Evolutionary conservation across 2,888 invertebrate genomes (phyloP).

Genomic region (Fissipunctia ypsillon): DNA sequence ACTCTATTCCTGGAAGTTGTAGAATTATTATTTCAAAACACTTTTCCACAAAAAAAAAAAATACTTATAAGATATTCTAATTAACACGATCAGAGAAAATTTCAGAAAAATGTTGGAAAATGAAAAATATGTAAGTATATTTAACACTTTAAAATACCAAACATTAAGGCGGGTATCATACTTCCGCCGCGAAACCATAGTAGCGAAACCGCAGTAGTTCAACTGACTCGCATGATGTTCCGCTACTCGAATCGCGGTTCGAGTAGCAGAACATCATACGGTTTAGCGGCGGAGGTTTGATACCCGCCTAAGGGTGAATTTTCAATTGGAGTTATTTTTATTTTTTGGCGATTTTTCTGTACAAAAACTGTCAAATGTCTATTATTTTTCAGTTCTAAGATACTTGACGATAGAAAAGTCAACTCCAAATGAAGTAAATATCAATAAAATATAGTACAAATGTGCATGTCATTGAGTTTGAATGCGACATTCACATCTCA

Average conservation of each 20-base stretch:
- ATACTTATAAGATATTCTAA: not conserved
- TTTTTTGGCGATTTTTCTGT: not conserved
- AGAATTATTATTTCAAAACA: conserved; percentile 4
- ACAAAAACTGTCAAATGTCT: not conserved
- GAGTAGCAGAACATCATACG: no score
- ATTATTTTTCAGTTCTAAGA: not conserved
- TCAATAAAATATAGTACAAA: conserved; percentile 38
- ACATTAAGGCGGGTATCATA: no score
- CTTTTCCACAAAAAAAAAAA: not conserved
- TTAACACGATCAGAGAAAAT: not conserved
- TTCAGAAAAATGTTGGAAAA: not conserved
- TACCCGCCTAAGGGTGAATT: no score
- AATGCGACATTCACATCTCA: conserved; percentile 23
- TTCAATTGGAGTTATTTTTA: not conserved
- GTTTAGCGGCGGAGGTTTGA: no score
- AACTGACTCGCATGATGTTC: no score
- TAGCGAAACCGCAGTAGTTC: no score
- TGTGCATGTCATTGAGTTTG: conserved; percentile 26
- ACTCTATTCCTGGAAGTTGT: conserved; percentile 8
- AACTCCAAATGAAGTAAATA: conserved; percentile 2
- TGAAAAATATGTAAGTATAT: not conserved
- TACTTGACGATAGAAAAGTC: not conserved
- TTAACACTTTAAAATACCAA: no score
- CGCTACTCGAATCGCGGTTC: no score
- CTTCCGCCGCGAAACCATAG: no score